These are phyloP conservation scores for Drosophila nasuta DNA, from an alignment of 1,140 invertebrate genomes.

Conservation along the genomic window DNA sequence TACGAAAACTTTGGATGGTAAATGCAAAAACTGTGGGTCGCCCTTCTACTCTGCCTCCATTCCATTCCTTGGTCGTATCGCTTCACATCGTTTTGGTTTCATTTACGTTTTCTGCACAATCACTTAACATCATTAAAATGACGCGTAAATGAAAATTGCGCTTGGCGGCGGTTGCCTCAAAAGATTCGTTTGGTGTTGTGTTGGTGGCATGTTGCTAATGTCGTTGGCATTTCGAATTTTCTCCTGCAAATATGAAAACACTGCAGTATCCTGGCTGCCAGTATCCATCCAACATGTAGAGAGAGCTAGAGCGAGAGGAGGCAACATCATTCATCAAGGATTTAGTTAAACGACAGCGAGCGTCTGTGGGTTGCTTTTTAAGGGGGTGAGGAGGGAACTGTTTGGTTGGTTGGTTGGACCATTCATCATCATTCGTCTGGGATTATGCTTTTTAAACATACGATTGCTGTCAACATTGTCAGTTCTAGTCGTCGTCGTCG, in stretches of 20 bases:
- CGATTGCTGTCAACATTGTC: slow-evolving; percentile 82
- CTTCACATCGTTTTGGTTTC: slow-evolving; percentile 36
- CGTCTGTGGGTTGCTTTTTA: slow-evolving; percentile 50
- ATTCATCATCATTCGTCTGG: slow-evolving; percentile 83
- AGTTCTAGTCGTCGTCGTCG: slow-evolving; percentile 61
- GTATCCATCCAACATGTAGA: background rate
- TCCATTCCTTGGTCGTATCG: slow-evolving; percentile 8
- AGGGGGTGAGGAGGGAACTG: background rate
- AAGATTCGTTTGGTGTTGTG: slow-evolving; percentile 32
- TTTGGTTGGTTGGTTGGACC: slow-evolving; percentile 44
- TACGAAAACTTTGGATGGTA: slow-evolving; percentile 71
- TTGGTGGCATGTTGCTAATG: slow-evolving; percentile 60
- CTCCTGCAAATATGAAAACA: slow-evolving; percentile 76
- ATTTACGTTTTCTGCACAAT: slow-evolving; percentile 78
- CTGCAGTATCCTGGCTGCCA: slow-evolving; percentile 36
- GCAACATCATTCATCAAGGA: slow-evolving; percentile 81
- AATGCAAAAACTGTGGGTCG: slow-evolving; percentile 65
- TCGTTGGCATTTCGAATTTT: slow-evolving; percentile 73
- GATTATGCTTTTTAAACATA: slow-evolving; percentile 84
- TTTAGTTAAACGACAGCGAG: slow-evolving; percentile 81
- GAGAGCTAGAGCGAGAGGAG: background rate
- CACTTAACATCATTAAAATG: slow-evolving; percentile 83
- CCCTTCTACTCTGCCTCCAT: background rate
- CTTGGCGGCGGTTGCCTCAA: slow-evolving; percentile 42
- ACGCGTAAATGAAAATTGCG: slow-evolving; percentile 83